Evolutionary conservation across 2,888 invertebrate genomes (phyloP), one percentile per base, ranked within the genome.

Genomic region (Mamestra brassicae): DNA sequence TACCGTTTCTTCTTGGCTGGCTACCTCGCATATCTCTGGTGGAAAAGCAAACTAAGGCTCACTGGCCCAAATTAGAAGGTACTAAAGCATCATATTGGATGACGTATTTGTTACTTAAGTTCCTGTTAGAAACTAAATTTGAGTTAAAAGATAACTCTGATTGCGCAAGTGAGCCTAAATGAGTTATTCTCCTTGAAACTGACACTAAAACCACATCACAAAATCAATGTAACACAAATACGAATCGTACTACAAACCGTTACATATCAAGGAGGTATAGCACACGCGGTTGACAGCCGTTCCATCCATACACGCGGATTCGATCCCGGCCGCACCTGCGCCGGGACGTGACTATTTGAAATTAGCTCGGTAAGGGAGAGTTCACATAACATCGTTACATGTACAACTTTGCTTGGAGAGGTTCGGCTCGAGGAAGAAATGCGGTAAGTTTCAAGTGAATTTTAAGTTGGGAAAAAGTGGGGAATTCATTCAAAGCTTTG

Each of bases 341-440:
- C 87, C 66, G 26, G 76, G 83, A 86, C 86, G 88, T 87, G 86
- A 87, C 86, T 87, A 78, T 84, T 83, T 82, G 82, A 83, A 87
- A 87, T 87, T 84, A 87, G 86, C 83, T 86, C 69, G 38, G 66
- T 87, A 76, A 86, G 66, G 84, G 74, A 68, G 78, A 70, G 79
- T 86, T 78, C 80, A 87, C 84, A 84, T 74, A 60, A 77, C 71
- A 52, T 67, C 54, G 76, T 80, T 78, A 82, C 68, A 50, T 60
- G 26, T 36, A 62, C 74, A 68, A 84, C 68, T 77, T 74, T 74
- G 65, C 72, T 57, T 45, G 38, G 54, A 72, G 64, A 68, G 34
- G 34, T 72, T 61, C 57, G 55, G 60, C 47, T 38, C 42, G 47
- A 42, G 50, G 34, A 50, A 34, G 17, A 80, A 42, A 45, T 61